A percentile compares a stretch with the other conserved stretches of the same genome.
Conservation (phyloP, 2,797 vertebrate genomes). For the Sebastes taczanowskii region DNA sequence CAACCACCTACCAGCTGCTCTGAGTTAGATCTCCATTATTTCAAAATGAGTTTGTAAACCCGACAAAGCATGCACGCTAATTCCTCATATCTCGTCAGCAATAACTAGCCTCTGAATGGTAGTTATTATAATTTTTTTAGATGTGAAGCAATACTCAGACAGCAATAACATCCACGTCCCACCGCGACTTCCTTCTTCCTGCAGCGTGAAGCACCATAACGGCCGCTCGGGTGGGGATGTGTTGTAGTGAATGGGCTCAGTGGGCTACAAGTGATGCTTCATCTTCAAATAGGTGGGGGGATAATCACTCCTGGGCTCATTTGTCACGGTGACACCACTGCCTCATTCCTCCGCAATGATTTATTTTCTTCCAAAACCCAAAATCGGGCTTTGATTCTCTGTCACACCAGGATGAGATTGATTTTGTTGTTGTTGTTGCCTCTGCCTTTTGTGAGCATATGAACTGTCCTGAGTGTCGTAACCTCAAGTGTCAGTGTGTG, state of each 20-base stretch:
- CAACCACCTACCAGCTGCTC: slow-evolving; percentile 50
- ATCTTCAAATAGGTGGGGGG: slow-evolving; percentile 18
- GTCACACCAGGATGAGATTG: slow-evolving; percentile 37
- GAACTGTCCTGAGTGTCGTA: slow-evolving; percentile 52
- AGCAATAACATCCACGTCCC: slow-evolving; percentile 82
- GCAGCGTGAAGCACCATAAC: slow-evolving; percentile 20
- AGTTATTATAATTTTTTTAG: slow-evolving; percentile 65
- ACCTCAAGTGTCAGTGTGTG: slow-evolving; percentile 50
- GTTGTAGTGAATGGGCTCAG: slow-evolving; percentile 12
- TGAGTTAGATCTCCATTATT: slow-evolving; percentile 23
- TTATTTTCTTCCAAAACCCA: neutral
- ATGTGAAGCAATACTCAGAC: slow-evolving; percentile 84
- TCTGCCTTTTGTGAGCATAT: slow-evolving; percentile 60
- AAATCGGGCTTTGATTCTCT: slow-evolving; percentile 38
- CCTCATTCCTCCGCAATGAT: slow-evolving; percentile 49
- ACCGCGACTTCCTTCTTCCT: slow-evolving; percentile 63
- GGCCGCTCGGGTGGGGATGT: slow-evolving; percentile 12
- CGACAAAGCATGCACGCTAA: neutral
- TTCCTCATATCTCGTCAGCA: slow-evolving; percentile 71
- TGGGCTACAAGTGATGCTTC: slow-evolving; percentile 33
- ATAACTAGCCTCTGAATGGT: slow-evolving; percentile 71
- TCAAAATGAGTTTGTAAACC: neutral
- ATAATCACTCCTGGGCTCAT: slow-evolving; percentile 34
- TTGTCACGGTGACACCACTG: slow-evolving; percentile 59
- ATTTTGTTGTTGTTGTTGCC: slow-evolving; percentile 41